Evolutionary conservation across 2,888 invertebrate genomes (phyloP).

Genomic region (Proisotoma minuta): DNA sequence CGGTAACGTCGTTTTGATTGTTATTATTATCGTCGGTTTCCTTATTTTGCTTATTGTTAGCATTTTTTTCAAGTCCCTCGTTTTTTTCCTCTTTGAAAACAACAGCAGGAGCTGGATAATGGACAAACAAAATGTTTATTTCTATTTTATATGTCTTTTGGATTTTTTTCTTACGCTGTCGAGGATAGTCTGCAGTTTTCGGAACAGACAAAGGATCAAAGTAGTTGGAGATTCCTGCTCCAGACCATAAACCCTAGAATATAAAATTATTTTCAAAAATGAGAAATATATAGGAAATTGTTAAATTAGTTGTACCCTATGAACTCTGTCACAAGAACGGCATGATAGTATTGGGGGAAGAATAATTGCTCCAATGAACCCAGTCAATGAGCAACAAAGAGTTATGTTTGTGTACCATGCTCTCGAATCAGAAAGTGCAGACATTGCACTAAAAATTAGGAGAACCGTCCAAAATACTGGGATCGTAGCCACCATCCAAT

Average conservation of each 20-base stretch:
- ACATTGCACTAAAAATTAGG: neutral
- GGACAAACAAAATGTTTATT: neutral
- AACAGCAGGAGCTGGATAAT: neutral
- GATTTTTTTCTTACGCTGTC: neutral
- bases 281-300: neutral
- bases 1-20: neutral
- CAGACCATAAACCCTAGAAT: neutral
- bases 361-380: slow-evolving; percentile 19
- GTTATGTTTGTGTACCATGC: neutral
- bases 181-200: neutral
- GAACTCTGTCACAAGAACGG: neutral
- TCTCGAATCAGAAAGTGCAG: neutral
- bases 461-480: slow-evolving; percentile 22
- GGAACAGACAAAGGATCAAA: too few relatives aligned
- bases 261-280: neutral
- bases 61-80: neutral
- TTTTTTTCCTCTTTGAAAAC: neutral
- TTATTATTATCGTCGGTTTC: neutral
- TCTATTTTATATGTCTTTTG: neutral
- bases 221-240: too few relatives aligned
- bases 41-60: neutral
- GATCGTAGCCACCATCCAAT: slow-evolving; percentile 33
- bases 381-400: slow-evolving; percentile 1
- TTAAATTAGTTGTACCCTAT: neutral
- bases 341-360: slow-evolving; percentile 2